These are phyloP conservation scores for Petrocephalus sullivani DNA, from an alignment of 2,797 vertebrate species.

Conservation along the genomic window DNA sequence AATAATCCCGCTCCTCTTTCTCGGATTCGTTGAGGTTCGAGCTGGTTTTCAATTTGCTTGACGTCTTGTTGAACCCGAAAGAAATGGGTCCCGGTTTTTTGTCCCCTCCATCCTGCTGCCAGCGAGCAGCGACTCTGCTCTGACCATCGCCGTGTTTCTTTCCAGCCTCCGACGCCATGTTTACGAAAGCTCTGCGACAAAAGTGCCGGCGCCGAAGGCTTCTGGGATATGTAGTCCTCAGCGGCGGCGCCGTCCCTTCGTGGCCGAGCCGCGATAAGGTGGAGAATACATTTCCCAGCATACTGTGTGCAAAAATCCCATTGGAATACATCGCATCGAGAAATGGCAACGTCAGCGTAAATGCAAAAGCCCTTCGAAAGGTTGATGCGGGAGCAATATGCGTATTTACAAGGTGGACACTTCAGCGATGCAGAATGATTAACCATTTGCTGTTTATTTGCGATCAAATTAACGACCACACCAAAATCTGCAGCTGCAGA, in stretches of 20 bases:
- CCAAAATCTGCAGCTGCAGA: background rate
- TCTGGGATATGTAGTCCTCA: constrained; percentile 54
- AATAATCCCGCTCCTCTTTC: constrained; percentile 56
- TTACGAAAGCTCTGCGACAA: constrained; percentile 36
- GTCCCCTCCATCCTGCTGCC: constrained; percentile 39
- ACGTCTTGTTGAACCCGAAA: constrained; percentile 68
- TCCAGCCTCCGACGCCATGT: constrained; percentile 57
- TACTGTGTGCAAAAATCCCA: constrained; percentile 13
- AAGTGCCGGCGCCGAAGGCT: background rate
- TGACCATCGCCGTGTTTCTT: constrained; percentile 25
- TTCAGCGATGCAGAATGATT: background rate
- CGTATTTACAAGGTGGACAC: background rate
- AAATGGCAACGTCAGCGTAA: background rate
- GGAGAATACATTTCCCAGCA: constrained; percentile 44
- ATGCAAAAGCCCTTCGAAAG: background rate
- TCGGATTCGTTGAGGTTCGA: constrained; percentile 16
- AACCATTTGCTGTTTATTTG: background rate
- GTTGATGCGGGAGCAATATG: background rate
- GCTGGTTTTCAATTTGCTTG: constrained; percentile 53
- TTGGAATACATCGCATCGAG: background rate
- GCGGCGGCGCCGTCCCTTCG: fast-evolving
- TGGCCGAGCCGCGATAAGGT: background rate
- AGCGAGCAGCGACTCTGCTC: constrained; percentile 7
- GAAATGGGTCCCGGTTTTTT: constrained; percentile 55
- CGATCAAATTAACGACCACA: background rate